Percentiles rank a stretch among this genome's conserved stretches.
These are phyloP conservation scores for Caerostris extrusa DNA, from an alignment of 1,140 invertebrate species.

Conservation along the genomic window DNA sequence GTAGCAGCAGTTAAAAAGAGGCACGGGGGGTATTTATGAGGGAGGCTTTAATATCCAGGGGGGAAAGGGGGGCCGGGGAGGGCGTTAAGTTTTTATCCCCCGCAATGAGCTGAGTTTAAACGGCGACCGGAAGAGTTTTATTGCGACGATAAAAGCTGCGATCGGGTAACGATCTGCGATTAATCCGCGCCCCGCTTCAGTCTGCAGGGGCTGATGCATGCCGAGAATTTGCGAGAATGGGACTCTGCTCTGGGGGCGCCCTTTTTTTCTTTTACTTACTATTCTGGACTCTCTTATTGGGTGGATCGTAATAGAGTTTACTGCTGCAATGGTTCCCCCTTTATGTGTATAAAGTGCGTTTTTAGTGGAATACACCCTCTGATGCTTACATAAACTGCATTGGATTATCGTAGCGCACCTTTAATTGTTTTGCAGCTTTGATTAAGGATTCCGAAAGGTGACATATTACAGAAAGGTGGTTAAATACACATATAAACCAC, in stretches of 20 bases:
- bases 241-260: neutral
- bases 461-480: too few species aligned
- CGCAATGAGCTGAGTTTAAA: neutral
- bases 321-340: too few species aligned
- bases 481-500: too few species aligned
- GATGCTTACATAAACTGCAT: too few species aligned
- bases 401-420: too few species aligned
- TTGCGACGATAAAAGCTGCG: neutral
- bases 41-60: neutral
- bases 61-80: neutral
- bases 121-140: conserved; percentile 13
- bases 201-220: neutral
- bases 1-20: conserved; percentile 7
- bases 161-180: conserved; percentile 38
- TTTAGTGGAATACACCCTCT: too few species aligned
- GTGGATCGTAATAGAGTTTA: too few species aligned
- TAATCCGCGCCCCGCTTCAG: neutral
- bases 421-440: too few species aligned
- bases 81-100: neutral
- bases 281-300: too few species aligned
- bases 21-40: neutral
- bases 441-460: too few species aligned
- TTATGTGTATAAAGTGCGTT: too few species aligned
- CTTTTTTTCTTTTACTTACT: neutral
- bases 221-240: neutral